phyloP scores from a whole-genome alignment of 2,797 vertebrate species.

The Harpagifer antarcticus region DNA sequence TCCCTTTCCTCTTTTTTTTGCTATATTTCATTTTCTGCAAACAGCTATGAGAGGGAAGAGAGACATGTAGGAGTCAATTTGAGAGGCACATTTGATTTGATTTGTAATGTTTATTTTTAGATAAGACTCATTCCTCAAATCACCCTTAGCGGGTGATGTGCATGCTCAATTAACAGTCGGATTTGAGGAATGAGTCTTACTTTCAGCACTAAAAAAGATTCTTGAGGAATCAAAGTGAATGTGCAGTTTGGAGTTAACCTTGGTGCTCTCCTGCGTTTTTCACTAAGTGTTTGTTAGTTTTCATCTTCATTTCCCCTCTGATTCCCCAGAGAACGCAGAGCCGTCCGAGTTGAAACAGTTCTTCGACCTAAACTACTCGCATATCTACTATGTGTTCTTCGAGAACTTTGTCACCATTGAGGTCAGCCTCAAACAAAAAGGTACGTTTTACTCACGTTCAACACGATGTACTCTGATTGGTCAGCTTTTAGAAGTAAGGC shows the following conservation, averaged over 20 bases:
- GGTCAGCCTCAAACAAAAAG: slow-evolving; percentile 98
- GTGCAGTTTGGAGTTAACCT: no score
- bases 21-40: neutral
- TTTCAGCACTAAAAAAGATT: no score
- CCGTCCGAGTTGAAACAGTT: slow-evolving; percentile 97
- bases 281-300: neutral
- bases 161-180: neutral
- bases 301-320: neutral
- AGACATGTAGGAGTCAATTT: neutral
- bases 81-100: neutral
- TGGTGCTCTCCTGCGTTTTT: no score
- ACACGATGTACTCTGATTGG: neutral
- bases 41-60: neutral
- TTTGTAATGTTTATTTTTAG: no score
- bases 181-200: neutral
- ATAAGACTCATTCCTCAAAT: neutral
- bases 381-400: slow-evolving; percentile 99
- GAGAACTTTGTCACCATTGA: slow-evolving; percentile 99
- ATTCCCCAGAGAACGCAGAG: slow-evolving; percentile 92
- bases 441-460: slow-evolving; percentile 71
- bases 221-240: no score
- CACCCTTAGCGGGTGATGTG: neutral
- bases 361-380: slow-evolving; percentile 97
- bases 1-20: neutral
- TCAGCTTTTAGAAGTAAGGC: neutral